A percentile compares a stretch with the other conserved stretches of the same genome.
These are phyloP conservation scores for Diloba caeruleocephala DNA, from an alignment of 2,888 invertebrate species.

Conservation along the genomic window DNA sequence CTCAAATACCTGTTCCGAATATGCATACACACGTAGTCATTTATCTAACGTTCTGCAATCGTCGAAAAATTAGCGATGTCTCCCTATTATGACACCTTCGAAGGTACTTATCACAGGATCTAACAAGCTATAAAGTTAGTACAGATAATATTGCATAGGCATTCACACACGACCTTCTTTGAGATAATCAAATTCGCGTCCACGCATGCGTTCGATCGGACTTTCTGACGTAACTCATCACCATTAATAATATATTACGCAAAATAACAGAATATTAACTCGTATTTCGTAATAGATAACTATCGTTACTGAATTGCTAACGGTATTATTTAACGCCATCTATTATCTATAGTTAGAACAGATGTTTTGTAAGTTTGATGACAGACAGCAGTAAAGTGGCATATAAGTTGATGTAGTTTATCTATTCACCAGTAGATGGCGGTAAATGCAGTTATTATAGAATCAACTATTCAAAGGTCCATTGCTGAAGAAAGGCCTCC, in stretches of 20 bases:
- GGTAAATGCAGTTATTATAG: too few species aligned
- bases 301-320: neutral
- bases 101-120: too few species aligned
- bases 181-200: slow-evolving; percentile 24
- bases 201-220: slow-evolving; percentile 12
- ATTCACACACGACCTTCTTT: slow-evolving; percentile 35
- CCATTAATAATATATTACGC: slow-evolving; percentile 34
- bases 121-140: too few species aligned
- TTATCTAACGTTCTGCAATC: too few species aligned
- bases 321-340: neutral
- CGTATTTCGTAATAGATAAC: slow-evolving; percentile 12
- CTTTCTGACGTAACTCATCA: slow-evolving; percentile 28
- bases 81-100: too few species aligned
- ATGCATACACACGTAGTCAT: too few species aligned
- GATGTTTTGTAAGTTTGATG: neutral
- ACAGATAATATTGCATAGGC: too few species aligned
- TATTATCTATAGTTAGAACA: neutral
- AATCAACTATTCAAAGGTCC: too few species aligned
- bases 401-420: too few species aligned
- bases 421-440: neutral
- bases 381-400: slow-evolving; percentile 5
- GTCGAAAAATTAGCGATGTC: too few species aligned
- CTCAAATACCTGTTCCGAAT: too few species aligned
- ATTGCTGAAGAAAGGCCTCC: too few species aligned
- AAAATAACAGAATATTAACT: slow-evolving; percentile 16